phyloP scores from a whole-genome alignment of 1,140 invertebrate species.

The Metaphire vulgaris region DNA sequence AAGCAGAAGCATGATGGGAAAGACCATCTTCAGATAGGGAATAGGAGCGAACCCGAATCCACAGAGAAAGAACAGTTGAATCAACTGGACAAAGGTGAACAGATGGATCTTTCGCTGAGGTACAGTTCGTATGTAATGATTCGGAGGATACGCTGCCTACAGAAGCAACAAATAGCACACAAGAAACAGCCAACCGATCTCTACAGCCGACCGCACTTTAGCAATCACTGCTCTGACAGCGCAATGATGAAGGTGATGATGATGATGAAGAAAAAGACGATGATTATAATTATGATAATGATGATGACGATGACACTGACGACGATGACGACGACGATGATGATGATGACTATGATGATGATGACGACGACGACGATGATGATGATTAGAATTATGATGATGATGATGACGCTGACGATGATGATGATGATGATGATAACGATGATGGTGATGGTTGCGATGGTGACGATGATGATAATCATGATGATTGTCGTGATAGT shows the following conservation, averaged over 20 bases:
- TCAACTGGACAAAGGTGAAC: slow-evolving; percentile 59
- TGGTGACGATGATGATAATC: not conserved
- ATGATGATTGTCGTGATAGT: too few relatives aligned
- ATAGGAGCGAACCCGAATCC: slow-evolving; percentile 60
- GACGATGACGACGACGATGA: not conserved
- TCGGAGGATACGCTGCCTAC: slow-evolving; percentile 62
- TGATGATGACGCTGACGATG: too few relatives aligned
- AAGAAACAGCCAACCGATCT: too few relatives aligned
- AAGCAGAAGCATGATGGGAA: slow-evolving; percentile 61
- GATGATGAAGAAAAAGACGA: not conserved
- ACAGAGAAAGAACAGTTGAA: slow-evolving; percentile 60
- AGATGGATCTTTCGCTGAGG: slow-evolving; percentile 63
- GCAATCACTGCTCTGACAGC: too few relatives aligned
- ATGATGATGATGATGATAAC: not conserved
- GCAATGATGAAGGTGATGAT: not conserved
- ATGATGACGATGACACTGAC: not conserved
- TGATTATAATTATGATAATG: too few relatives aligned
- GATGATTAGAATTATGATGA: not conserved
- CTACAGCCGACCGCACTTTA: too few relatives aligned
- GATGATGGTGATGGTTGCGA: not conserved
- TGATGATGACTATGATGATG: not conserved
- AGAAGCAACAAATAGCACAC: too few relatives aligned
- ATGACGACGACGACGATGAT: not conserved
- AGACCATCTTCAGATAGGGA: slow-evolving; percentile 63
- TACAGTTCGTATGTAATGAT: slow-evolving; percentile 62